These are phyloP conservation scores for Mirounga angustirostris DNA, from an alignment of 2,113 vertebrate species.

Conservation along the genomic window DNA sequence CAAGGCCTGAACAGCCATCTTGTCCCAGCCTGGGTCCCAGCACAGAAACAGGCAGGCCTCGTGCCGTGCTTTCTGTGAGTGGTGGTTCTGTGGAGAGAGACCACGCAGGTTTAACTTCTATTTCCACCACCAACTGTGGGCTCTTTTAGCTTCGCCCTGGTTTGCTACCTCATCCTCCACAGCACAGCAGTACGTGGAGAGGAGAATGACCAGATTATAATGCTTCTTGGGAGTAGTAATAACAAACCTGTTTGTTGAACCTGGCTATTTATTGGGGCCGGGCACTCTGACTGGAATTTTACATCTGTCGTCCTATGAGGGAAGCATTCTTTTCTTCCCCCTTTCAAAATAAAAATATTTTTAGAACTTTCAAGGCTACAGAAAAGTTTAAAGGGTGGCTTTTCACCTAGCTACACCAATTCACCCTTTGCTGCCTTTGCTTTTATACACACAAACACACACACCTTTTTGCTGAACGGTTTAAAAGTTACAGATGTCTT, in stretches of 20 bases:
- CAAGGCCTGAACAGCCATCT: neutral
- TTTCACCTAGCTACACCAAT: neutral
- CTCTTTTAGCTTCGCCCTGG: neutral
- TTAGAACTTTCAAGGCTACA: neutral
- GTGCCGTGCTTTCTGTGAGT: neutral
- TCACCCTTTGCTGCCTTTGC: neutral
- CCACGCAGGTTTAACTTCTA: neutral
- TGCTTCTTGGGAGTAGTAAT: neutral
- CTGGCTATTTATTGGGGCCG: neutral
- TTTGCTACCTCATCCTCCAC: neutral
- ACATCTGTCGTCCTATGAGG: neutral
- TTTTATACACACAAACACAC: neutral
- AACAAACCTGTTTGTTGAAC: neutral
- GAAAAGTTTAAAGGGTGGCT: slow-evolving; percentile 13
- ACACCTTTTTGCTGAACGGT: neutral
- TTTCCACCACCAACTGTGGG: neutral
- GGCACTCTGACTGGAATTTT: neutral
- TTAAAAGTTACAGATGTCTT: slow-evolving; percentile 5
- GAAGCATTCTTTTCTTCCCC: neutral
- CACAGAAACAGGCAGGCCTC: neutral
- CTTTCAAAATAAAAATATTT: slow-evolving; percentile 58
- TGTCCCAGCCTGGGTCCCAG: neutral
- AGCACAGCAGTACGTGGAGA: neutral
- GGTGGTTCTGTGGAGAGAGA: neutral
- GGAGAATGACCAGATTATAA: neutral